Base-by-base conservation (phyloP, 1,140 invertebrate species). In the Drosophila murphyi region DNA sequence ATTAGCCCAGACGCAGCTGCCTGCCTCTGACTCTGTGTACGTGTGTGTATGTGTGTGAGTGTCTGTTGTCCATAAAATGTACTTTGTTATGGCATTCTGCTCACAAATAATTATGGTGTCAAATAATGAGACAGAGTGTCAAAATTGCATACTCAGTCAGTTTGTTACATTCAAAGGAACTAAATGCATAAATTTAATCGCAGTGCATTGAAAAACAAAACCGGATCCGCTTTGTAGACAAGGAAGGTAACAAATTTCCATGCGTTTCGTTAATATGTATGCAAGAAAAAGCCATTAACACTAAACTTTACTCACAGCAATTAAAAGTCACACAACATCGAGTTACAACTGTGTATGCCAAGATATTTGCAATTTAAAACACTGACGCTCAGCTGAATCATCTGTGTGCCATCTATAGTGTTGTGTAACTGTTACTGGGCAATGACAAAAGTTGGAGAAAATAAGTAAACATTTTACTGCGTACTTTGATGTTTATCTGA, bases 41-140 rank as follows among this genome's bases (percentile, higher is more conserved):
- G 50, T 57, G 47, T 10, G 37, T 3, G 35, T 32, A 31, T 31
- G 69, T 47, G 34, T 52, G 57, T 12, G 20, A 20, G 43, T 48
- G 43, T 59, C 60, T 20, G 35, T 29, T 64, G 64, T 52, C 34
- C 55, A 72, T 28, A 51, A 60, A 78, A 72, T 86, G 65, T 43
- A 8, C 39, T 78, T 65, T 77, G 80, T 77, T 64, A 37, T 63
- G 54, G 60, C 55, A 65, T 74, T 57, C 62, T 61, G 78, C 48
- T 61, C 45, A 59, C 76, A 76, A 80, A 89, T 85, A 89, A 88
- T 81, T 83, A 78, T 88, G 74, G 80, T 78, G 85, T 88, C 85
- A 83, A 85, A 83, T 88, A 88, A 88, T 88, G 85, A 88, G 83
- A 80, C 83, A 78, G 71, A 80, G 73, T 90, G 87, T 90, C 82